Evolutionary conservation across 2,888 invertebrate species (phyloP), one percentile per base, ranked within the genome.

Genomic region (Pseudanteris insignis): DNA sequence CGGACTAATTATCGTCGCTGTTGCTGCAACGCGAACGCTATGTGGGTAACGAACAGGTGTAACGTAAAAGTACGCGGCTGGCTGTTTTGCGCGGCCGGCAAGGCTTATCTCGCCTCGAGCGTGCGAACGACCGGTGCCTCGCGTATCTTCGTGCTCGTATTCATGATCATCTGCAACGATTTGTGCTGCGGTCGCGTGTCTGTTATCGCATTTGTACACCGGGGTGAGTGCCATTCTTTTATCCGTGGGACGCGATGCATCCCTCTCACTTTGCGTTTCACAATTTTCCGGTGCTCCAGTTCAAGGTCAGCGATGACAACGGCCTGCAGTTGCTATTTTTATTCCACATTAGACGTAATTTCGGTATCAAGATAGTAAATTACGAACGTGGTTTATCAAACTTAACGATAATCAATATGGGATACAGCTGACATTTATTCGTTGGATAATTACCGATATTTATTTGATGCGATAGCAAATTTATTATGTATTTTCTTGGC

Each of bases 1-100:
- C 46, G 57, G n/a, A 47, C 57, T 62, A 62, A 62, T 62, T 62
- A 53, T 37, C 37, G 51, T 11, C 47, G 36, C 1, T 60, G 54
- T 53, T 30, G 6, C 24, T 21, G 11, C 11, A 24, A 46, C 18
- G 33, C 38, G 33, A 41, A 33, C 37, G 12, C 33, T 43, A 43
- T 53, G 53, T 47, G 28, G 53, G 61, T 51, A 62, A 55, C 55
- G 41, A 62, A 41, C 61, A 62, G 61, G 61, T 62, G 61, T 41
- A 43, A 37, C 18, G 34, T 50, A 61, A 55, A 61, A 55, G 44
- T 50, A 53, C 18, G 9, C 43, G 44, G 21, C 14, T 14, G 41
- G 32, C 21, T 33, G 61, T 43, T 44, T 26, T 38, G 48, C 28
- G 13, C 28, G 25, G 12, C 57, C 5, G 32, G 32, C 38, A 46